Percentiles rank a stretch among this genome's conserved stretches.
Conservation (phyloP, 2,888 invertebrate genomes). For the Sarcophaga carnaria region DNA sequence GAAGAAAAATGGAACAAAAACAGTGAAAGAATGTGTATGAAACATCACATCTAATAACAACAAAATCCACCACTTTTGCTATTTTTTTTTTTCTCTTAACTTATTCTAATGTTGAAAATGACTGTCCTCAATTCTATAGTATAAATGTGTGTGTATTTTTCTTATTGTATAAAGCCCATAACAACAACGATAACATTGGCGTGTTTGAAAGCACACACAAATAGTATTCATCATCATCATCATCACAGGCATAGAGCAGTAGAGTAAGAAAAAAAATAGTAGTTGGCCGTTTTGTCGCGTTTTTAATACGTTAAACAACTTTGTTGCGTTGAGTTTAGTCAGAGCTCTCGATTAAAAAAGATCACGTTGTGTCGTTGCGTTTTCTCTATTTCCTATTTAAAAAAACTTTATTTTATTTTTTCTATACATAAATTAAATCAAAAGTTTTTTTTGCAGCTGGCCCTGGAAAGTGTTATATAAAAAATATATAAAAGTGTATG, state of each 20-base stretch:
- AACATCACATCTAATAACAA: conserved; percentile 37
- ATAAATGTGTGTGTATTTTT: conserved; percentile 14
- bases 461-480: conserved; percentile 26
- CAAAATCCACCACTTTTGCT: conserved; percentile 54
- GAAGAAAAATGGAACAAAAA: neutral
- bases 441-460: conserved; percentile 48
- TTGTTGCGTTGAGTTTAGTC: conserved; percentile 58
- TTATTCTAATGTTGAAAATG: conserved; percentile 61
- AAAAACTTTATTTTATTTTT: neutral
- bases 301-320: conserved; percentile 52
- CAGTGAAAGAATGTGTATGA: conserved; percentile 24
- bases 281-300: conserved; percentile 28
- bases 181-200: conserved; percentile 3
- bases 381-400: neutral
- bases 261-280: conserved; percentile 5
- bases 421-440: neutral
- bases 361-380: conserved; percentile 37
- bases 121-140: conserved; percentile 63
- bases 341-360: conserved; percentile 45
- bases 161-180: conserved; percentile 35
- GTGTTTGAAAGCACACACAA: neutral
- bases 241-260: conserved; percentile 19
- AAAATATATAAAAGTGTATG: conserved; percentile 10
- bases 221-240: conserved; percentile 22
- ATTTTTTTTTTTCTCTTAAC: conserved; percentile 29